Evolutionary conservation across 2,888 invertebrate genomes (phyloP), one percentile per base, ranked within the genome.

Genomic region (Shargacucullia verbasci): DNA sequence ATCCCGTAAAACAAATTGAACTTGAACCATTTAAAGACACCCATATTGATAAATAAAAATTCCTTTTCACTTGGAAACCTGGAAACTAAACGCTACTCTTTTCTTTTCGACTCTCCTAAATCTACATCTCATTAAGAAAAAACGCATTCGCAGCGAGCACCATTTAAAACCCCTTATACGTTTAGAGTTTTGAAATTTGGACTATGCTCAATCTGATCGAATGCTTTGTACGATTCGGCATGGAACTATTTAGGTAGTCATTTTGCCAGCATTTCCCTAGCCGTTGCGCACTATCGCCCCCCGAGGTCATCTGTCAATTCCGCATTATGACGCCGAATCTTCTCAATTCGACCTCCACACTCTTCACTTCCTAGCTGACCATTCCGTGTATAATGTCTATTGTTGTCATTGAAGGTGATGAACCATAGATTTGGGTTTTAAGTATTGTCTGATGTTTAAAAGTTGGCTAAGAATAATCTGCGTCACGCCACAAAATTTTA

Each of bases 291-390:
- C 66, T 72, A 52, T 58, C 59, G 63, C 57, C 27, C 67, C 63
- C 65, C 71, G 76, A 80, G 83, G 86, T 73, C 82, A 67, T 59
- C 68, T 48, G 66, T 62, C 64, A 54, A 84, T 89, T 90, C 89
- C 89, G 89, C 81, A 54, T 82, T 59, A 69, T 84, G 84, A 87
- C 86, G 84, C 68, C 66, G 59, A 76, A 61, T 71, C 76, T 70
- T 73, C 74, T 64, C 75, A 77, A 77, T 81, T 54, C 59, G 64
- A 61, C 75, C 78, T 75, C 52, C 59, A 59, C 71, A 54, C 59
- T 77, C 55, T 54, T 38, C 71, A 76, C 84, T 90, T 90, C 90
- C 91, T 91, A 69, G 55, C 69, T 72, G 59, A 69, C 70, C 59
- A 58, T 53, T 68, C 59, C 40, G 55, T 33, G 40, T 44, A 58